Base-by-base conservation (phyloP, 2,113 vertebrate genomes). In the Anseranas semipalmata region DNA sequence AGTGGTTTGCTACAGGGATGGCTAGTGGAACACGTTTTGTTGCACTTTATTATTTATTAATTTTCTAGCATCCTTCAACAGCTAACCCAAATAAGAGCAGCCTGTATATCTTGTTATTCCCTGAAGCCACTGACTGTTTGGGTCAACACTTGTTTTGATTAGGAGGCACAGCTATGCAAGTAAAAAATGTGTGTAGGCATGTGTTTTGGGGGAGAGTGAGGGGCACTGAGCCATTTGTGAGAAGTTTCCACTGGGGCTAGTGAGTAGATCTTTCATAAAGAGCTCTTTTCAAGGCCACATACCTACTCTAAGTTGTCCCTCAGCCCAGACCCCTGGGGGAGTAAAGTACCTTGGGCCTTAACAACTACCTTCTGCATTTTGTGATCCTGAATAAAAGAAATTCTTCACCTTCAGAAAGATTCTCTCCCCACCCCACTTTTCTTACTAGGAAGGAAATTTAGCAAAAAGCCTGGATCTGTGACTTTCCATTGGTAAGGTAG, bases 261-360 rank as follows among this genome's bases (percentile, higher is more conserved):
- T 35, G 9, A 82, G 10, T 6, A 85, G 25, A 74, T 7, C 3
- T 68, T 76, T 72, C 37, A 56, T 19, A 22, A 81, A 76, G 13
- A 74, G 9, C 8, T 32, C 7, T 83, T 72, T 71, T 63, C 37
- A 79, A 67, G 41, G 11, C 12, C 2, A 5, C 20, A 41, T 4
- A 30, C 11, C 3, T 85, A 20, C 12, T 41, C 12, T 15, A 15
- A 27, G 14, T 8, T 35, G 24, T 43, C 14, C 9, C 22, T 39
- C 20, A 74, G 7, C 9, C 37, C 27, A 74, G 7, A 73, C 22
- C 1, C 9, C 10, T 8, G 24, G 6, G 12, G 5, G 0, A 13
- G 9, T n/a, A 72, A 39, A 1, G 0, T 21, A 50, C 7, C 2
- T 7, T 71, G n/a, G 32, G 2, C 12, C 3, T 8, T 13, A 55